A percentile compares a stretch with the other conserved stretches of the same genome.
These are phyloP conservation scores for Quadriops clusia DNA, from an alignment of 2,888 invertebrate genomes.

Conservation along the genomic window DNA sequence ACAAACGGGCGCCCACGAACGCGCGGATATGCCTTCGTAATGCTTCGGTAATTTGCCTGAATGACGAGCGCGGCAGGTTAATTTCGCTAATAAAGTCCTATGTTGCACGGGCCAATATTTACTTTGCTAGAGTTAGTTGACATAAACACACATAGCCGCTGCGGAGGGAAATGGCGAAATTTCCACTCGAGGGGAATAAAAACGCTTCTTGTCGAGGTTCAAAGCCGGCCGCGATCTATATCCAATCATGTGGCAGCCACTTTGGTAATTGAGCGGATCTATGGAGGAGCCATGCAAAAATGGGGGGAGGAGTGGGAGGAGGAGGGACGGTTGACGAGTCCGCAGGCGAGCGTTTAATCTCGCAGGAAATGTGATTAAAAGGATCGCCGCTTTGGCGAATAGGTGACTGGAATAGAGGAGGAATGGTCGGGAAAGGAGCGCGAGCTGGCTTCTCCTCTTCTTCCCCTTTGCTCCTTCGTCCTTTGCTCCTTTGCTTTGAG, in stretches of 20 bases:
- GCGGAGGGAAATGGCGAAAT: slow-evolving; percentile 25
- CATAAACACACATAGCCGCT: slow-evolving; percentile 29
- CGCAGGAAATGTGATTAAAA: slow-evolving; percentile 32
- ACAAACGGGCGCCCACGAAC: slow-evolving; percentile 14
- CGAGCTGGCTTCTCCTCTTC: slow-evolving; percentile 9
- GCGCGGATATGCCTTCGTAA: slow-evolving; percentile 20
- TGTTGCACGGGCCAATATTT: slow-evolving; percentile 32
- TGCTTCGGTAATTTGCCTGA: slow-evolving; percentile 24
- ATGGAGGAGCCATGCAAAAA: slow-evolving; percentile 25
- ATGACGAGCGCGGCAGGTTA: slow-evolving; percentile 27
- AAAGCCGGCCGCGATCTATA: slow-evolving; percentile 27
- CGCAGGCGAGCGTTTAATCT: slow-evolving; percentile 30
- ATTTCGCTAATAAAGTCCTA: slow-evolving; percentile 34
- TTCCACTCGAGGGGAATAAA: slow-evolving; percentile 32
- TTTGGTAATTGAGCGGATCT: slow-evolving; percentile 31
- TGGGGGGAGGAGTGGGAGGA: no score
- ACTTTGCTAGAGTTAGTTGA: slow-evolving; percentile 35
- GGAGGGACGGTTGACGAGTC: no score
- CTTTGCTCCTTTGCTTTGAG: slow-evolving; percentile 12
- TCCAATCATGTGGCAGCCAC: slow-evolving; percentile 29
- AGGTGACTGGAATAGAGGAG: slow-evolving; percentile 9
- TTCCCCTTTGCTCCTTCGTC: slow-evolving; percentile 14
- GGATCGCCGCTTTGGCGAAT: slow-evolving; percentile 13
- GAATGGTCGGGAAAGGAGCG: neutral
- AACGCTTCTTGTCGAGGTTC: slow-evolving; percentile 32